Base-by-base conservation (phyloP, 2,113 vertebrate genomes). In the Haliaeetus leucogaster region DNA sequence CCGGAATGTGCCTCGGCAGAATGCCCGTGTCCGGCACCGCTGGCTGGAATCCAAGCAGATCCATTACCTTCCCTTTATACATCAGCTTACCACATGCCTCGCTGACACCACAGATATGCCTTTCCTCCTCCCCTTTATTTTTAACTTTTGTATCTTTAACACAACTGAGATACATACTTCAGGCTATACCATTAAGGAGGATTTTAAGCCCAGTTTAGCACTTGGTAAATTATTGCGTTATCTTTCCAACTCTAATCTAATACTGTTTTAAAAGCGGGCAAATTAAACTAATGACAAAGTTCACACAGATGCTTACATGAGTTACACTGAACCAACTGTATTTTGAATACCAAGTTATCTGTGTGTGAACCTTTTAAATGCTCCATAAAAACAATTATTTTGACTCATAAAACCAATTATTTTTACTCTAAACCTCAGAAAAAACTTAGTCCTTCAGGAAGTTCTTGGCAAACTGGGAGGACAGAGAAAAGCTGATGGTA, bases 61-160 rank as follows among this genome's bases (percentile, higher is more conserved):
- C 95, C 89, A 93, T 97, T 96, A 94, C 96, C 80, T 94, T 94
- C 90, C 84, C 82, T 94, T 96, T 86, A 96, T 93, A 93, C 95
- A 96, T 81, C 93, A 96, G 92, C 89, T 94, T 70, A 87, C 82
- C 94, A 78, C 91, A 97, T 96, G 87, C 82, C 89, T 94, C 2
- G 36, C 89, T 95, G 95, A 97, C 86, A 95, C 89, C 87, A 95
- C 74, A 88, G 94, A 96, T 95, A 97, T 2, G 94, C 45, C 68
- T 38, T 96, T 85, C 82, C 84, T 95, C 61, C 93, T 89, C 53
- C 87, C 34, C 63, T 80, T 94, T 97, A 97, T 97, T 97, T 97
- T 96, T 96, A 96, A 95, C 94, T 83, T 72, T 18, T 43, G 79
- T 95, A 95, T 96, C 87, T 95, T 96, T 66, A 87, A 92, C 56